These are phyloP conservation scores for Chitala chitala DNA, from an alignment of 2,113 vertebrate species.

Conservation along the genomic window DNA sequence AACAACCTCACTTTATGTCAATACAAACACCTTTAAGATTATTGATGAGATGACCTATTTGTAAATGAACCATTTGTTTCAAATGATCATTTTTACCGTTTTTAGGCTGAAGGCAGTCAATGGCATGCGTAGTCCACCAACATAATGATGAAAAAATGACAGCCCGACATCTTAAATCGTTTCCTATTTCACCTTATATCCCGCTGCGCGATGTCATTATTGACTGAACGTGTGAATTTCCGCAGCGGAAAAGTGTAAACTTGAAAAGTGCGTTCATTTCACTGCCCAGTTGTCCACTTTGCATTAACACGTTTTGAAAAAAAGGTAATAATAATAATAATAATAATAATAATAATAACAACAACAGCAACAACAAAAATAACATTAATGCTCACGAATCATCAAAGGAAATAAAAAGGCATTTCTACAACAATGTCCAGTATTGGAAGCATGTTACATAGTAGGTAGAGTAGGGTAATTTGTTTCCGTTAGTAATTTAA, in stretches of 20 bases:
- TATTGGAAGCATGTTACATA: no score
- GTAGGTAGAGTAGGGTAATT: no score
- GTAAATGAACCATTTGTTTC: slow-evolving; percentile 28
- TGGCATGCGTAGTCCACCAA: slow-evolving; percentile 14
- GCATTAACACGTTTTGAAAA: no score
- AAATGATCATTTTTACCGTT: slow-evolving; percentile 30
- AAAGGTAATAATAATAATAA: no score
- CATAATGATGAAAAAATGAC: slow-evolving; percentile 41
- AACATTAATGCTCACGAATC: no score
- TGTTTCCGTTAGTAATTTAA: no score
- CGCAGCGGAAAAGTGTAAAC: neutral
- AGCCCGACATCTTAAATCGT: slow-evolving; percentile 12
- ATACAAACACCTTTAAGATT: slow-evolving; percentile 24
- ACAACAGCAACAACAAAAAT: no score
- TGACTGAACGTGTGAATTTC: slow-evolving; percentile 19
- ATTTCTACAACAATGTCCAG: no score
- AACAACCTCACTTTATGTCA: slow-evolving; percentile 19
- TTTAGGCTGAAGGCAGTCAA: slow-evolving; percentile 20
- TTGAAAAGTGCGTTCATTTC: slow-evolving; percentile 2
- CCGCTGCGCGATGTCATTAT: neutral
- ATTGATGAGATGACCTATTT: slow-evolving; percentile 32
- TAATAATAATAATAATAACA: no score
- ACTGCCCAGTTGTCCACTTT: neutral
- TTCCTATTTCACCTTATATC: neutral
- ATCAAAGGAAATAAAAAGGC: no score